Evolutionary conservation across 2,888 invertebrate species (phyloP).

Genomic region (Sminthurinus aureus): DNA sequence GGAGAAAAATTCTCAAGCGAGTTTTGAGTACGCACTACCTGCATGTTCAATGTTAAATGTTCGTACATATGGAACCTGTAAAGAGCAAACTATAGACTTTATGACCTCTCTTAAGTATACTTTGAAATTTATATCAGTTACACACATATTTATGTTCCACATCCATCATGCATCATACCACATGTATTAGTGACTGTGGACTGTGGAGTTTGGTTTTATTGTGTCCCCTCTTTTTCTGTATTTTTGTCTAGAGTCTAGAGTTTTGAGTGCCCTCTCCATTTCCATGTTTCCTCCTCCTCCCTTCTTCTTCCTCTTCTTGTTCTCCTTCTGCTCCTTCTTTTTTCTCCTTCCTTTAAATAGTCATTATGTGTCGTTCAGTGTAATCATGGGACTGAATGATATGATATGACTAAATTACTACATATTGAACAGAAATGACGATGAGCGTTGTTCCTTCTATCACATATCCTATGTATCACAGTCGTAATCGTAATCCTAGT

Average conservation of each 20-base stretch:
- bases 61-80: neutral
- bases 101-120: constrained; percentile 39
- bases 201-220: neutral
- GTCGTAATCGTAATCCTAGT: too few species aligned
- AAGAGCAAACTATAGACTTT: neutral
- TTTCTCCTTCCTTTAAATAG: constrained; percentile 36
- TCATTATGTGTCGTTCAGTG: constrained; percentile 40
- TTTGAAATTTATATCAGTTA: too few species aligned
- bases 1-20: neutral
- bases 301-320: constrained; percentile 9
- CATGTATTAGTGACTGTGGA: too few species aligned
- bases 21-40: neutral
- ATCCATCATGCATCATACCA: too few species aligned
- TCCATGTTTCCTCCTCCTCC: constrained; percentile 26
- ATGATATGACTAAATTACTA: constrained; percentile 38
- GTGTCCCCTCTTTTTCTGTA: constrained; percentile 31
- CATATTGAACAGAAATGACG: constrained; percentile 23
- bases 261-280: constrained; percentile 5
- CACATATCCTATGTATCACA: too few species aligned
- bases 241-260: too few species aligned
- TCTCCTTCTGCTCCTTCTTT: constrained; percentile 20
- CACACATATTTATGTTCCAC: too few species aligned
- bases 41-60: too few species aligned
- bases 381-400: constrained; percentile 35
- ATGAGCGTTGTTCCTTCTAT: too few species aligned